Percentiles rank a stretch among this genome's conserved stretches.
Evolutionary conservation across 2,113 vertebrate genomes (phyloP).

Genomic region (Cottus gobio): DNA sequence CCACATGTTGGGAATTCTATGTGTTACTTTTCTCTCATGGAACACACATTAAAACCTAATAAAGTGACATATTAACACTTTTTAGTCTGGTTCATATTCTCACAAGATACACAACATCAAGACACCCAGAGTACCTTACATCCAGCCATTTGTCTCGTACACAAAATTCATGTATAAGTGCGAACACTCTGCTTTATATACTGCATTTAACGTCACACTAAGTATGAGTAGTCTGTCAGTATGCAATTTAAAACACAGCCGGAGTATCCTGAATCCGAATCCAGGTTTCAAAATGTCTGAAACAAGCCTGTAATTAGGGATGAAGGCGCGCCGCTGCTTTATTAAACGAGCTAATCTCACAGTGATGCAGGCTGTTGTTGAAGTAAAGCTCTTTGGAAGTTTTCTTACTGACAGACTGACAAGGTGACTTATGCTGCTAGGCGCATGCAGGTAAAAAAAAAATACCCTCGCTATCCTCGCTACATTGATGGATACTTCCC

Average conservation of each 20-base stretch:
- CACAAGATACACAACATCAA: background rate
- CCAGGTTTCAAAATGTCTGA: background rate
- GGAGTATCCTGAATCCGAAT: background rate
- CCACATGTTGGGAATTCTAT: background rate
- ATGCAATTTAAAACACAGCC: background rate
- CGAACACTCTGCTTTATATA: background rate
- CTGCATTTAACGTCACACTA: background rate
- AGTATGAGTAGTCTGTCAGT: background rate
- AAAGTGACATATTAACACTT: background rate
- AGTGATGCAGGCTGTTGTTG: background rate
- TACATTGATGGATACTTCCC: constrained; percentile 39
- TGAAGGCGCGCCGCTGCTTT: background rate
- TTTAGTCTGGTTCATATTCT: no score
- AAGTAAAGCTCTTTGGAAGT: constrained; percentile 6
- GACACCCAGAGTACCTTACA: background rate
- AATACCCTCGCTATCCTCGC: background rate
- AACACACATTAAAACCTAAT: background rate
- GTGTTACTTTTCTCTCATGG: background rate
- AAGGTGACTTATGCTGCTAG: constrained; percentile 32
- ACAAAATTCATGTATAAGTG: no score
- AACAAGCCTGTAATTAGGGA: background rate
- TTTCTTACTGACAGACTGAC: constrained; percentile 24
- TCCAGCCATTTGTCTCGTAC: no score
- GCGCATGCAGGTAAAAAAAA: constrained; percentile 10
- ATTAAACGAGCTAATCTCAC: background rate